A percentile compares a stretch with the other conserved stretches of the same genome.
phyloP scores from a whole-genome alignment of 2,113 vertebrate species.

The Tympanuchus pallidicinctus region DNA sequence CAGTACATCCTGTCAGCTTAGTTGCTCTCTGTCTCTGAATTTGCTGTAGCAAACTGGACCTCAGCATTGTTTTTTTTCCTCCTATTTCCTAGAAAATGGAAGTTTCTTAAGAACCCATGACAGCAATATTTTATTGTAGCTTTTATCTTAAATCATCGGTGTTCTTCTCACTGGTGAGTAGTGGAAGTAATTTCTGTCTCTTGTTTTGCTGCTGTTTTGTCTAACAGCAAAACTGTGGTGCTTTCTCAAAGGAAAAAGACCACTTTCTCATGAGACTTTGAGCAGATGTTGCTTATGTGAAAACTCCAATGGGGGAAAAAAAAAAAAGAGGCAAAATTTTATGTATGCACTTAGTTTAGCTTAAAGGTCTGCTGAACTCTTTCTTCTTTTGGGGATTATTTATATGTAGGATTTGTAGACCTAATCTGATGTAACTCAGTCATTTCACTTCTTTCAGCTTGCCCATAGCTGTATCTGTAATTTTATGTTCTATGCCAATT shows the following conservation, averaged over 20 bases:
- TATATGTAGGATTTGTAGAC: not conserved
- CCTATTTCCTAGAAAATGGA: not conserved
- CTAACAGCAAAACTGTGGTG: not conserved
- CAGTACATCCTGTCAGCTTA: slow-evolving; percentile 4
- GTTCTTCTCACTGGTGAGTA: slow-evolving; percentile 28
- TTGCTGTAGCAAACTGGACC: not conserved
- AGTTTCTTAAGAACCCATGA: not conserved
- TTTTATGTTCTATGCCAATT: not conserved
- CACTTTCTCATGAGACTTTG: not conserved
- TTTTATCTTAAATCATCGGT: not conserved
- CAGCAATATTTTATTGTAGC: slow-evolving; percentile 20
- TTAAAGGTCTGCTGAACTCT: not conserved
- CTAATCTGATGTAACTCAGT: not conserved
- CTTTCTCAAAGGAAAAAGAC: slow-evolving; percentile 5
- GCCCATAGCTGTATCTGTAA: not conserved
- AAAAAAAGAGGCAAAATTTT: not conserved
- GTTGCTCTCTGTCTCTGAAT: not conserved
- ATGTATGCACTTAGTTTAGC: not conserved
- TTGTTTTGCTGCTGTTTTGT: slow-evolving; percentile 14
- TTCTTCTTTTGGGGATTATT: not conserved
- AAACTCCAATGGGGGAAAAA: not conserved
- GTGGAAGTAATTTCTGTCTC: slow-evolving; percentile 8
- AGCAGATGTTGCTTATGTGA: slow-evolving; percentile 21
- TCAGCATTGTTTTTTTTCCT: not conserved
- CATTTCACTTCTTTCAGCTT: not conserved